phyloP scores from a whole-genome alignment of 2,113 vertebrate species.

The crab-eating macaque (Macaca fascicularis) region DNA sequence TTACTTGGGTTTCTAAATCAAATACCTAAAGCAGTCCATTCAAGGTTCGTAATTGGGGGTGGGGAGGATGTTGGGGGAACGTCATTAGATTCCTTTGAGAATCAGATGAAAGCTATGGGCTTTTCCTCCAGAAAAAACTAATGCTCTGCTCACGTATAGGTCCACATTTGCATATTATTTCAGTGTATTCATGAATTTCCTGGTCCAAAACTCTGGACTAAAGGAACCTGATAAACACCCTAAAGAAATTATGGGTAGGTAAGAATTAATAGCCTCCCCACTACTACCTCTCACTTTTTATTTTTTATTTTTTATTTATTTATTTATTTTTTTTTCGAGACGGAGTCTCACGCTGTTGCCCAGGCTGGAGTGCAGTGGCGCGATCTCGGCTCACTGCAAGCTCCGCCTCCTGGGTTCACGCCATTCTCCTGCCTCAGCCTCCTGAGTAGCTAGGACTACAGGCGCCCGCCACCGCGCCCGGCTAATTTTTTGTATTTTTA shows the following conservation, averaged over 20 bases:
- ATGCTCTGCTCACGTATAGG: not conserved
- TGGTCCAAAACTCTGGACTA: slow-evolving; percentile 29
- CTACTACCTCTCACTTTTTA: not conserved
- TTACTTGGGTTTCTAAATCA: slow-evolving; percentile 44
- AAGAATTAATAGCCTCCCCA: not conserved
- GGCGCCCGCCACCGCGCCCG: no score
- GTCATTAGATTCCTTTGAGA: slow-evolving; percentile 24
- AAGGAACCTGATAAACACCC: not conserved
- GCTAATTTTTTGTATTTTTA: no score
- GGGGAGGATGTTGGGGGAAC: not conserved
- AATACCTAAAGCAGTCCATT: slow-evolving; percentile 18
- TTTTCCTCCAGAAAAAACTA: slow-evolving; percentile 47
- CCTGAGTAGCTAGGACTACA: no score
- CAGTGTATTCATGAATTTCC: not conserved
- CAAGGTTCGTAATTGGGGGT: slow-evolving; percentile 24
- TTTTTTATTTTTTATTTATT: no score
- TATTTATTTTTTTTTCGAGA: no score
- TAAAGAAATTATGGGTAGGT: not conserved
- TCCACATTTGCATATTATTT: not conserved
- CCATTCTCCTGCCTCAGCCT: no score
- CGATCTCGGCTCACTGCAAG: no score
- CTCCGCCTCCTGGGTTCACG: no score
- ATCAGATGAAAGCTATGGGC: slow-evolving; percentile 13
- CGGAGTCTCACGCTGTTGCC: no score
- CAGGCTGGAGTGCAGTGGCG: no score